Evolutionary conservation across 2,888 invertebrate genomes (phyloP), one percentile per base, ranked within the genome.

Genomic region (Cyaniris semiargus): DNA sequence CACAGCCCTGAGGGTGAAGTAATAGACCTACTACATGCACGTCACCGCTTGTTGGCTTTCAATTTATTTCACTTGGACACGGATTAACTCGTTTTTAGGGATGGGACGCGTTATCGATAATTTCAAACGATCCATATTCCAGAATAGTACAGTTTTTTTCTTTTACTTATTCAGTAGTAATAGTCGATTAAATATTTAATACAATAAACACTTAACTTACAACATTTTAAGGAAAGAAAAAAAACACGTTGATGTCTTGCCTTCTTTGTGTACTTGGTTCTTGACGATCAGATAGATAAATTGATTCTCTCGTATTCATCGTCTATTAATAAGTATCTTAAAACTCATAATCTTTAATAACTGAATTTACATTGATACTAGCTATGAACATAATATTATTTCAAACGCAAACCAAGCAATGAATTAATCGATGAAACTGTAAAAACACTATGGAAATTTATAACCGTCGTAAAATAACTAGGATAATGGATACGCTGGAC

Each of bases 31-130:
- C 86, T 86, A 85, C 84, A 83, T 78, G 27, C 27, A 79, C 81
- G 79, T 81, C 80, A 81, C 80, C 79, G 81, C 80, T 81, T 85
- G 86, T 85, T 85, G 82, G 82, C 85, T 83, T 86, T 86, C 85
- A 85, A 86, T 87, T 86, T 87, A 85, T 84, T 83, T 82, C 81
- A 81, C 76, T 79, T 77, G 80, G 79, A 78, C 79, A 80, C 78
- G 77, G 31, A 76, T 75, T 56, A 58, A 58, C 70, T 76, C 38
- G 71, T 34, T 21, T 56, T 76, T 72, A 74, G 71, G 8, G 56
- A 58, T 76, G 71, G 58, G 56, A 72, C 34, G 72, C 21, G 74
- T 78, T 48, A 6, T 74, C 74, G 48, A 48, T n/a, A 18, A 27
- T 38, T 38, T 44, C 18, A 53, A 53, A 18, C 53, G 53, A 10